Base-by-base conservation (phyloP, 2,888 invertebrate genomes). In the Coecobrya sp. region DNA sequence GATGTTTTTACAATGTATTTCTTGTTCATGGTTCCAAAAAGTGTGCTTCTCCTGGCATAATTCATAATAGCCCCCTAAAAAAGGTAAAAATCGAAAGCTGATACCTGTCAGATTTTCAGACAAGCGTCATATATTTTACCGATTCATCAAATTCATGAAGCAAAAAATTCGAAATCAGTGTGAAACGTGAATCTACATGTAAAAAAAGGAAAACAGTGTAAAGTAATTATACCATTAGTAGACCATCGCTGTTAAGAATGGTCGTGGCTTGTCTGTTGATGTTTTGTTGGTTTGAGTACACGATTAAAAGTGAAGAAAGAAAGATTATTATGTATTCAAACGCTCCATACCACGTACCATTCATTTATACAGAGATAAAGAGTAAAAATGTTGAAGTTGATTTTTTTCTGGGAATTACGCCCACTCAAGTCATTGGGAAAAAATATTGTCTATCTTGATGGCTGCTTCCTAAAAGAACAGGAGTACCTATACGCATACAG, bases 251-350 rank as follows among this genome's bases (percentile, higher is more conserved):
- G 70, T 70, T 62, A 65, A 84, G 62, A 45, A 65, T 85, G 65
- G 85, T 85, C 85, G 65, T 79, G 76, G 49, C 49, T 52, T 52
- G 76, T 79, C 27, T 79, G 13, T 25, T 49, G 49, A 79, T 79
- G 25, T 19, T 36, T 36, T 36, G 36, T 7, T 36, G 36, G 36
- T 36, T 36, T 65, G 62, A 85, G 22, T 36, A 84, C 59, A 84
- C 45, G 65, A 65, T 84, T 65, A 84, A 36, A 84, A 27, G 89
- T 82, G 89, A 89, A 45, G 89, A 89, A 89, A 89, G 84, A 42
- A 30, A 73, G 89, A 84, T 89, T 89, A 89, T 25, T 59, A 52
- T 27, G 42, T 36, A 81, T 62, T 62, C 7, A 16, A 30, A 42
- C 4, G 16, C 7, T n/a, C 19, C 3, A 42, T 42, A 25, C 22